These are phyloP conservation scores for Drosophila lacteicornis DNA, from an alignment of 1,140 invertebrate species.

Conservation along the genomic window DNA sequence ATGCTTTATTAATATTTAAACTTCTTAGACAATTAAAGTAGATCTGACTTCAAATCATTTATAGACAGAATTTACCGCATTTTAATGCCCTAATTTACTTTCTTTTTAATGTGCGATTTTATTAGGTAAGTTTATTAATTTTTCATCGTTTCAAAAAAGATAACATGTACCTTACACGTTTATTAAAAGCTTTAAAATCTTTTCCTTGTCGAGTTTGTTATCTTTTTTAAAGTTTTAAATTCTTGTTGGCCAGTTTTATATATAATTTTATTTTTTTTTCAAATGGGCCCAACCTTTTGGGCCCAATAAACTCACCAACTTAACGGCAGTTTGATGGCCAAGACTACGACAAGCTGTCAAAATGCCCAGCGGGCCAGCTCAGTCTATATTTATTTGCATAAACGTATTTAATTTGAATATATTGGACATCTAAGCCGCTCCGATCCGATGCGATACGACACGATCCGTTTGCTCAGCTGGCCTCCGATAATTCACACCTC, in stretches of 20 bases:
- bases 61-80: background rate
- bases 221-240: background rate
- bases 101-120: background rate
- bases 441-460: slow-evolving; percentile 21
- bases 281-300: slow-evolving; percentile 31
- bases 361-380: slow-evolving; percentile 50
- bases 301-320: slow-evolving; percentile 67
- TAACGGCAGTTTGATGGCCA: slow-evolving; percentile 76
- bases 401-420: slow-evolving; percentile 77
- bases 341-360: slow-evolving; percentile 70
- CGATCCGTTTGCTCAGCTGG: slow-evolving; percentile 24
- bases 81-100: background rate
- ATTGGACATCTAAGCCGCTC: slow-evolving; percentile 52
- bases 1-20: too few species aligned
- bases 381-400: slow-evolving; percentile 63
- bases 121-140: background rate
- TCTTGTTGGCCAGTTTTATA: slow-evolving; percentile 10
- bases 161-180: background rate
- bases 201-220: background rate
- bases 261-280: background rate
- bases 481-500: slow-evolving; percentile 76
- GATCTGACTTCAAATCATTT: too few species aligned
- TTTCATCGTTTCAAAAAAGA: background rate
- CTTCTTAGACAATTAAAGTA: background rate
- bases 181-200: slow-evolving; percentile 5